Conservation (phyloP, 2,113 vertebrate genomes). For the Hippocampus guttulatus region DNA sequence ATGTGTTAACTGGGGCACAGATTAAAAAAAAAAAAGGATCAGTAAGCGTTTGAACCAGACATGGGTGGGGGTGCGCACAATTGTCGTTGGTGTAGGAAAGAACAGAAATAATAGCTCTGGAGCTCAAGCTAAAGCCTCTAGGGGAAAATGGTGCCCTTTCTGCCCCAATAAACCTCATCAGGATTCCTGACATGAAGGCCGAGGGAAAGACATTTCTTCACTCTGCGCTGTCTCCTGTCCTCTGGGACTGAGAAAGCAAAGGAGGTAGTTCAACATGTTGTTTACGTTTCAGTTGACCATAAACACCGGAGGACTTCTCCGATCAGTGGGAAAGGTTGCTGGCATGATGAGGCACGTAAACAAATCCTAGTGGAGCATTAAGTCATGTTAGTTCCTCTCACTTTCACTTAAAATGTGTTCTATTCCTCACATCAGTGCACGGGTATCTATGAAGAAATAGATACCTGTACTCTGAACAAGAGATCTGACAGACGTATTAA, state of each 20-base stretch:
- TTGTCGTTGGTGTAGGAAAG: slow-evolving; percentile 14
- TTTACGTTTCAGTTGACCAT: slow-evolving; percentile 15
- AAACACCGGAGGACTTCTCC: slow-evolving; percentile 7
- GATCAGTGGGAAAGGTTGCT: slow-evolving; percentile 9
- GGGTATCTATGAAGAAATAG: neutral
- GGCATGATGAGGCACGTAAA: neutral
- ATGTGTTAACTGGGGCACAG: neutral
- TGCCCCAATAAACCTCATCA: slow-evolving; percentile 76
- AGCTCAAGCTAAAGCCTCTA: slow-evolving; percentile 60
- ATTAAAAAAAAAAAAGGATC: slow-evolving; percentile 20
- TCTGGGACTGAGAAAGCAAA: slow-evolving; percentile 35
- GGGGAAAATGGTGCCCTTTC: slow-evolving; percentile 70
- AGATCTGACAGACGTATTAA: neutral
- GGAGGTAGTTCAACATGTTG: slow-evolving; percentile 31
- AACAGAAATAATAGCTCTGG: slow-evolving; percentile 56
- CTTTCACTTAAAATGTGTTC: neutral
- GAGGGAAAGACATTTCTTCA: slow-evolving; percentile 69
- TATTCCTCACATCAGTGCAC: neutral
- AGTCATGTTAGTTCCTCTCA: neutral
- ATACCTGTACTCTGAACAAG: neutral
- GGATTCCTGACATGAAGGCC: slow-evolving; percentile 64
- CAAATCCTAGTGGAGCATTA: neutral
- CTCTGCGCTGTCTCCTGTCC: slow-evolving; percentile 64
- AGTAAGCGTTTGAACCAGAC: slow-evolving; percentile 14
- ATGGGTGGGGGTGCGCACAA: slow-evolving; percentile 19